Conservation (phyloP, 2,888 invertebrate genomes). For the Melinaea menophilus region DNA sequence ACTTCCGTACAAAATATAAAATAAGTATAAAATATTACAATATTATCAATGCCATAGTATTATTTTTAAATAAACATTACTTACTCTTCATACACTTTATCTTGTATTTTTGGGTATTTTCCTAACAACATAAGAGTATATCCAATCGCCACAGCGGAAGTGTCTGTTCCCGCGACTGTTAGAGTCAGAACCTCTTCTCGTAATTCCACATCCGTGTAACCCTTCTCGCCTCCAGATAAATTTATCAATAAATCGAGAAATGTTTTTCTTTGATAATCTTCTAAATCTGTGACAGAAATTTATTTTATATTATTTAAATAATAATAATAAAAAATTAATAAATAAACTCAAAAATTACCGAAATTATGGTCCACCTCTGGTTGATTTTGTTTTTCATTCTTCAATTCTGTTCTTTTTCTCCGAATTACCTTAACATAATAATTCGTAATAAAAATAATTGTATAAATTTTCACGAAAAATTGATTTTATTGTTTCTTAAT, state of each 20-base stretch:
- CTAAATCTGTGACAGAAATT: conserved; percentile 44
- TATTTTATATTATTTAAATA: not conserved
- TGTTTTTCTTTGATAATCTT: conserved; percentile 58
- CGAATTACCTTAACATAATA: conserved; percentile 46
- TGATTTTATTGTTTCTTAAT: too few species aligned
- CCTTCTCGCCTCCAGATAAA: conserved; percentile 66
- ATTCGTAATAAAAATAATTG: not conserved
- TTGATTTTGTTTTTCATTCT: conserved; percentile 39
- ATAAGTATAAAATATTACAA: too few species aligned
- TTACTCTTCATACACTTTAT: conserved; percentile 66
- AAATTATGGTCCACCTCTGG: conserved; percentile 47
- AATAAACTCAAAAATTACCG: not conserved
- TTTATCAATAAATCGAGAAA: conserved; percentile 77
- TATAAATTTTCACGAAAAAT: not conserved
- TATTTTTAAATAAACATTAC: conserved; percentile 32
- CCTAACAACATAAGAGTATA: conserved; percentile 64
- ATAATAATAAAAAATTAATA: conserved; percentile 13
- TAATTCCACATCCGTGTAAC: conserved; percentile 73
- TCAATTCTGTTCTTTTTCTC: conserved; percentile 51
- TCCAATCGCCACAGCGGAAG: conserved; percentile 65
- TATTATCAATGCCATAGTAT: not conserved
- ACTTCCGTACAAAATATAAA: too few species aligned
- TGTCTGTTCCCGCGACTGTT: conserved; percentile 76
- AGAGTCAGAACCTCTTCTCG: conserved; percentile 78
- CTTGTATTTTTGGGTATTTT: conserved; percentile 68